These are phyloP conservation scores for Phrynocephalus guinanensis DNA, from an alignment of 2,797 vertebrate species.

Conservation along the genomic window DNA sequence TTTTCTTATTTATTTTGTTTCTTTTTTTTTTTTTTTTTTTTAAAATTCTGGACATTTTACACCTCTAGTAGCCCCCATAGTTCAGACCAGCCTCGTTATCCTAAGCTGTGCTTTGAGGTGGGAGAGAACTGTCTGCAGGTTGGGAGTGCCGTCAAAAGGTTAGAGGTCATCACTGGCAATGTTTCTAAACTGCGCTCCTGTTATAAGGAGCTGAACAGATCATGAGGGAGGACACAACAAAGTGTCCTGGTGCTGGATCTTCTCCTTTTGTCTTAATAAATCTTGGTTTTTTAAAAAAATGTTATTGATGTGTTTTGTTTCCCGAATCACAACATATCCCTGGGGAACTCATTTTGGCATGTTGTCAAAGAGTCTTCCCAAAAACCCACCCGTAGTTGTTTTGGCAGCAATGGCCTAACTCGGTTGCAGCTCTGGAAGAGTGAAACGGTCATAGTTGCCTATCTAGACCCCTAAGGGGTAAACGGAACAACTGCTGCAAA, in stretches of 20 bases:
- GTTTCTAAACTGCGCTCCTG: neutral
- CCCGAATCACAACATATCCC: neutral
- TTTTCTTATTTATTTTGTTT: too few relatives aligned
- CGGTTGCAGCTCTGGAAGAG: too few relatives aligned
- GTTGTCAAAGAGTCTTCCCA: neutral
- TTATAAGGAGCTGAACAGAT: neutral
- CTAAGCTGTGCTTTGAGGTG: neutral
- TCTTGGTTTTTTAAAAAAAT: neutral
- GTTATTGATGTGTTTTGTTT: too few relatives aligned
- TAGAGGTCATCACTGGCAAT: neutral
- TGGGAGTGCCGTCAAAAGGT: neutral
- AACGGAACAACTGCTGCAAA: too few relatives aligned
- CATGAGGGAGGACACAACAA: neutral
- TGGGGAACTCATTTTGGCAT: neutral
- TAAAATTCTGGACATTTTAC: too few relatives aligned
- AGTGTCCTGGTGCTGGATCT: fast-evolving
- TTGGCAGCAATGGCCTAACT: too few relatives aligned
- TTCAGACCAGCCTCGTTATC: neutral
- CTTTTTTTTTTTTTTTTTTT: too few relatives aligned
- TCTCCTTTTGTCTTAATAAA: conserved; percentile 58
- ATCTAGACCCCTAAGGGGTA: too few relatives aligned
- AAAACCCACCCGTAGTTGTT: too few relatives aligned
- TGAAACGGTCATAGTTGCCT: too few relatives aligned
- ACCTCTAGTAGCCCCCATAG: neutral
- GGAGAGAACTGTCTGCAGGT: neutral